Conservation (phyloP, 92 coral and sea anemone genomes). For the Umimayanthus kanabou region DNA sequence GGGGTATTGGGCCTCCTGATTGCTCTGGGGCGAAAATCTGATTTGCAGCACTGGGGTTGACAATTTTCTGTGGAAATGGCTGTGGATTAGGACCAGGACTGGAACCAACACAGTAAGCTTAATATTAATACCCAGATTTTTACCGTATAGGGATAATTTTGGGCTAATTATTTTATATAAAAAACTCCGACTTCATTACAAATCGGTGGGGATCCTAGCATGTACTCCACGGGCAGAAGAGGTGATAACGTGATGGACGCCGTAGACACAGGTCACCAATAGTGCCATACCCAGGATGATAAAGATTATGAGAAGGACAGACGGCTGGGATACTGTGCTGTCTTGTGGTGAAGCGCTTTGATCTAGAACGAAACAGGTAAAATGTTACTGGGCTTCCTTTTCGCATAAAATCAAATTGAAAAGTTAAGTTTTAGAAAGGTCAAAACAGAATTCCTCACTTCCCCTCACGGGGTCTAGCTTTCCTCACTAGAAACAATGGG, state of each 20-base stretch:
- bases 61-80: too few relatives aligned
- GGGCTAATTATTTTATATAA: too few relatives aligned
- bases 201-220: slow-evolving; percentile 14
- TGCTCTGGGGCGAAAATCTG: too few relatives aligned
- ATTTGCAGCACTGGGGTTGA: too few relatives aligned
- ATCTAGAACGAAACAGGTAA: neutral
- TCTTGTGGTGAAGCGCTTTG: neutral
- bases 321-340: neutral
- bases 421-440: neutral
- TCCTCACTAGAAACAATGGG: too few relatives aligned
- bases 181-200: neutral
- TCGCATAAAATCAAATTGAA: neutral
- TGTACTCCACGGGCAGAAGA: slow-evolving; percentile 18
- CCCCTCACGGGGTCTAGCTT: too few relatives aligned
- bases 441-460: too few relatives aligned
- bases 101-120: too few relatives aligned
- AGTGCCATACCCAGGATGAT: slow-evolving; percentile 20
- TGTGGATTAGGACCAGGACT: too few relatives aligned
- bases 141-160: too few relatives aligned
- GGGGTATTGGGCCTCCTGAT: too few relatives aligned
- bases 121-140: too few relatives aligned
- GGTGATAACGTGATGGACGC: neutral
- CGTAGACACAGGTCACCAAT: neutral
- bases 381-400: neutral
- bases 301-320: neutral